phyloP scores from a whole-genome alignment of 2,797 vertebrate genomes.

The Pangasius krempfi region DNA sequence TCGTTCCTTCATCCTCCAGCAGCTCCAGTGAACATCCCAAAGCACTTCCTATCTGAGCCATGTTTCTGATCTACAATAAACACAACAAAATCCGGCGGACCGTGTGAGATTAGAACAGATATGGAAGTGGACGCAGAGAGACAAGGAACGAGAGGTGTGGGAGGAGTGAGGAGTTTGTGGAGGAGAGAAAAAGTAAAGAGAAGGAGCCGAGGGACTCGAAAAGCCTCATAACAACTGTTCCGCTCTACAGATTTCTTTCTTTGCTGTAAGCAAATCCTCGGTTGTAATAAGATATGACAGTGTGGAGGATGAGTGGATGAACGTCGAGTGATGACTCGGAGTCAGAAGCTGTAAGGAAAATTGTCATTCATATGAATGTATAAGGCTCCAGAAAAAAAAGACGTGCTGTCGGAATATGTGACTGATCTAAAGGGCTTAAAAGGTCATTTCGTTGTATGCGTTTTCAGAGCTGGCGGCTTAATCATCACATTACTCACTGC shows the following conservation, averaged over 20 bases:
- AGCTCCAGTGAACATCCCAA: not conserved
- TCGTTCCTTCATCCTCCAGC: constrained; percentile 12
- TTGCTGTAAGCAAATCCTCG: constrained; percentile 30
- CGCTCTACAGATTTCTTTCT: constrained; percentile 19
- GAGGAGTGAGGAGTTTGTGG: constrained; percentile 27
- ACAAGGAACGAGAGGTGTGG: constrained; percentile 22
- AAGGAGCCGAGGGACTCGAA: constrained; percentile 8
- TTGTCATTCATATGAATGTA: too few species aligned
- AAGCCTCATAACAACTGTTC: constrained; percentile 43
- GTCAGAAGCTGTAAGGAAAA: not conserved
- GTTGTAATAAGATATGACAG: constrained; percentile 13
- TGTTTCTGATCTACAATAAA: constrained; percentile 4
- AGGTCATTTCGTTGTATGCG: not conserved
- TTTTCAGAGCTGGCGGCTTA: not conserved
- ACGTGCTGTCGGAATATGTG: not conserved
- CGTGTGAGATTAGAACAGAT: not conserved
- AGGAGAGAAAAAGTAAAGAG: not conserved
- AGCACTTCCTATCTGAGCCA: not conserved
- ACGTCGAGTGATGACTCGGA: not conserved
- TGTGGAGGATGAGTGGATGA: not conserved
- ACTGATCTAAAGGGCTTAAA: not conserved
- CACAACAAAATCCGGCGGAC: not conserved
- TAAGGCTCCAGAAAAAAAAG: not conserved
- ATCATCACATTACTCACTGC: not conserved
- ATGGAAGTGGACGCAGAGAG: not conserved